phyloP scores from a whole-genome alignment of 2,888 invertebrate species.

The Drosophila neoperkinsi region DNA sequence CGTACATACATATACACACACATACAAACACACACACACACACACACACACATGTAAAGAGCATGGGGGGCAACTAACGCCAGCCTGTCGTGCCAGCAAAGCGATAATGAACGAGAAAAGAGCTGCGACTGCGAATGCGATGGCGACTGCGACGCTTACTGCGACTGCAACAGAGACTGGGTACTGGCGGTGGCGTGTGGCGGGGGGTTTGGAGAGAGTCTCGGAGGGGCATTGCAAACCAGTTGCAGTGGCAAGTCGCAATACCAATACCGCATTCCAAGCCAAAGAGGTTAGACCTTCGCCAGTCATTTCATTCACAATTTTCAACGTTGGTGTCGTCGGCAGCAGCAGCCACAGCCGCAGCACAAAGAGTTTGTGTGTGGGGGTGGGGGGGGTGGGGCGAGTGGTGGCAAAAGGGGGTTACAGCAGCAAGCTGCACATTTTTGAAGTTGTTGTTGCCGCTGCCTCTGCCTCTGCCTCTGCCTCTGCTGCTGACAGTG shows the following conservation, averaged over 20 bases:
- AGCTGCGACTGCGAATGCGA: constrained; percentile 27
- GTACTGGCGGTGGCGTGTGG: neutral
- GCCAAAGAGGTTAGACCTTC: constrained; percentile 79
- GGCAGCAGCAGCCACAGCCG: constrained; percentile 9
- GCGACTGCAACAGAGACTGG: constrained; percentile 14
- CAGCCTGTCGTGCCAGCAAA: constrained; percentile 64
- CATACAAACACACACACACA: constrained; percentile 11
- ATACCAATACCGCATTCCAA: constrained; percentile 82
- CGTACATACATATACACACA: neutral
- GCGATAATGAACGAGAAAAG: constrained; percentile 66
- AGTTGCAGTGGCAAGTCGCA: constrained; percentile 80
- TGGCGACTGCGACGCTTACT: constrained; percentile 21
- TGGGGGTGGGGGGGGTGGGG: neutral
- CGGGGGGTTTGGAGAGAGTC: neutral
- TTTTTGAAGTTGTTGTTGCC: constrained; percentile 49
- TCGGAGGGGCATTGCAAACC: constrained; percentile 54
- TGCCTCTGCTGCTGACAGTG: constrained; percentile 29
- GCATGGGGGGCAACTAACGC: constrained; percentile 66
- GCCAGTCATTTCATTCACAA: constrained; percentile 84
- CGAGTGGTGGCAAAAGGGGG: constrained; percentile 18
- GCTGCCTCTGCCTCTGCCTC: constrained; percentile 24
- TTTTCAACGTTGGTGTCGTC: constrained; percentile 64
- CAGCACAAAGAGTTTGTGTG: neutral
- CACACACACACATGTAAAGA: constrained; percentile 22
- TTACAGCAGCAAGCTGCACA: constrained; percentile 42